Evolutionary conservation across 2,113 vertebrate genomes (phyloP).

Genomic region (Ceyx margarethae): DNA sequence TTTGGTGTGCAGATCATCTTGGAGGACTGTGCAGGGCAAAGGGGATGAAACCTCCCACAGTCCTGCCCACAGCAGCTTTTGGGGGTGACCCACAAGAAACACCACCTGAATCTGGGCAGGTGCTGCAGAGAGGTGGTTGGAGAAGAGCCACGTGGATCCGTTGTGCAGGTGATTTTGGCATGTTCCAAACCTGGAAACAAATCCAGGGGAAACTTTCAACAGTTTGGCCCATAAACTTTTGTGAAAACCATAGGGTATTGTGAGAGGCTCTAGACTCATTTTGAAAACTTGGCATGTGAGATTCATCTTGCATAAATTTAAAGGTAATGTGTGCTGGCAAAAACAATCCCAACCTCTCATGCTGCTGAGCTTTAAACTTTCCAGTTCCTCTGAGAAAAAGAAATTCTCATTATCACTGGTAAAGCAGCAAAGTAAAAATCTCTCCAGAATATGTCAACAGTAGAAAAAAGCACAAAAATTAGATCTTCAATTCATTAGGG

Average conservation of each 20-base stretch:
- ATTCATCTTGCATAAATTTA: conserved; percentile 41
- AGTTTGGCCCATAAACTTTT: conserved; percentile 13
- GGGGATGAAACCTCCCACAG: background rate
- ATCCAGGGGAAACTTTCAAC: background rate
- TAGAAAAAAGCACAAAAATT: conserved; percentile 3
- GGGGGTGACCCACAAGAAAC: background rate
- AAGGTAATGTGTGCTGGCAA: conserved; percentile 8
- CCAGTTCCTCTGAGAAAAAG: background rate
- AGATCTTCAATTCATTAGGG: conserved; percentile 1
- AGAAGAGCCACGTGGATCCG: background rate
- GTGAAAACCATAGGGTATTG: background rate
- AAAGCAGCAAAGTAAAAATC: background rate
- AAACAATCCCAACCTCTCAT: background rate
- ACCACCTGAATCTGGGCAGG: background rate
- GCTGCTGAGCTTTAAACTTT: conserved; percentile 12
- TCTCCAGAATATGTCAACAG: background rate
- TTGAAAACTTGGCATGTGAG: background rate
- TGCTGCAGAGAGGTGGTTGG: background rate
- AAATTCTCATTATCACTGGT: background rate
- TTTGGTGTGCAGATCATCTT: background rate
- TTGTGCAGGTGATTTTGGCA: background rate
- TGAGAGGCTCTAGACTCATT: conserved; percentile 19
- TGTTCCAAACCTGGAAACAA: background rate
- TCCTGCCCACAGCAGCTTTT: background rate
- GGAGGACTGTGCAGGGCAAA: background rate